Conservation (phyloP, 35 echinoderm and acorn worm species). For the Antedon bifida region DNA sequence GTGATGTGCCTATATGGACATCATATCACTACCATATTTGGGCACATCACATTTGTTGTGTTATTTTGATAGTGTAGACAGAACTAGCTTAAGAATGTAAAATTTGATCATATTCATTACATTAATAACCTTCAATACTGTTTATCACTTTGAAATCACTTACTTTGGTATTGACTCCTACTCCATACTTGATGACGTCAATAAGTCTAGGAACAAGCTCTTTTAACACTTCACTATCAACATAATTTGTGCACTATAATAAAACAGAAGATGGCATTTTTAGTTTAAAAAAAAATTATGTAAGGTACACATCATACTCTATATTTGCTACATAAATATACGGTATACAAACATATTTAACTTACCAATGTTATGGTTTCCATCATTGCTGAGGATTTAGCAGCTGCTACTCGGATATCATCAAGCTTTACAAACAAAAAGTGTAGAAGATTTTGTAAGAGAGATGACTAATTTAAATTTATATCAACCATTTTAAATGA, state of each 20-base stretch:
- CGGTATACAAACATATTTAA: not conserved
- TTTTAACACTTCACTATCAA: constrained; percentile 54
- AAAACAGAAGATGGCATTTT: not conserved
- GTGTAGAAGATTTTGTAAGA: not conserved
- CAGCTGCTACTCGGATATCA: constrained; percentile 69
- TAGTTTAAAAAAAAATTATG: too few species aligned
- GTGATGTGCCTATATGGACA: too few species aligned
- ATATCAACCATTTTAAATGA: too few species aligned
- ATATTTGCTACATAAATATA: not conserved
- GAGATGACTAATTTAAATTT: too few species aligned
- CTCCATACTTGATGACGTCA: constrained; percentile 75
- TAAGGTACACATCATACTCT: not conserved
- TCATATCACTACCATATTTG: not conserved
- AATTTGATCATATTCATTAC: too few species aligned
- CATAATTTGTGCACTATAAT: constrained; percentile 90
- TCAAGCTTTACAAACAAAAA: constrained; percentile 41
- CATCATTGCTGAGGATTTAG: constrained; percentile 95
- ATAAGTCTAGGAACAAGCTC: constrained; percentile 72
- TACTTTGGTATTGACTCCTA: constrained; percentile 91
- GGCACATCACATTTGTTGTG: too few species aligned
- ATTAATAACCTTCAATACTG: too few species aligned
- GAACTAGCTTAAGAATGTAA: too few species aligned
- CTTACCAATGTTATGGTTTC: constrained; percentile 84
- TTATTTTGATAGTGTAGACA: too few species aligned
- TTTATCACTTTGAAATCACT: too few species aligned